A percentile compares a stretch with the other conserved stretches of the same genome.
Conservation (phyloP, 2,113 vertebrate species). For the Bos indicus region DNA sequence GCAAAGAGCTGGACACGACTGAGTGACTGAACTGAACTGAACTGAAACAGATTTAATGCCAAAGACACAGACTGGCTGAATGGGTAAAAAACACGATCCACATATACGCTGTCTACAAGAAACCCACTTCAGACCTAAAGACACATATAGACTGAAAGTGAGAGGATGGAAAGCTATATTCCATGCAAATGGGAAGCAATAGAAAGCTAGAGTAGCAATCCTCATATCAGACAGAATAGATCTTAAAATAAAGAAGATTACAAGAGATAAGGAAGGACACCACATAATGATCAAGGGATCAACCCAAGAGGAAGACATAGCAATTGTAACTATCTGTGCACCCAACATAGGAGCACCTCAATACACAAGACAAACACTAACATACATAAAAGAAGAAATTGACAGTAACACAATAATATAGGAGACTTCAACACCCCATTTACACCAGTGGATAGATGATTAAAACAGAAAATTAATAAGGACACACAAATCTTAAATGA, state of each 20-base stretch:
- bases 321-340: not conserved
- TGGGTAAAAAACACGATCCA: too few species aligned
- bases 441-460: not conserved
- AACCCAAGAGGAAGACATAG: not conserved
- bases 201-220: not conserved
- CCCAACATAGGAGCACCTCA: not conserved
- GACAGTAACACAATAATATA: not conserved
- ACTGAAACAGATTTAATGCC: not conserved
- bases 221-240: not conserved
- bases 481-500: not conserved
- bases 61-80: not conserved
- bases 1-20: too few species aligned
- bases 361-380: not conserved
- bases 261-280: not conserved
- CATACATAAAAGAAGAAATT: not conserved
- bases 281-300: not conserved
- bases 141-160: not conserved
- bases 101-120: not conserved
- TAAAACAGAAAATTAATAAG: not conserved
- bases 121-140: not conserved
- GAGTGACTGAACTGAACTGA: too few species aligned
- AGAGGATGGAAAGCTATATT: not conserved
- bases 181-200: not conserved
- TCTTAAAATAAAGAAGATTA: not conserved
- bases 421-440: not conserved